These are phyloP conservation scores for Pipa parva DNA, from an alignment of 2,113 vertebrate genomes.

Conservation along the genomic window DNA sequence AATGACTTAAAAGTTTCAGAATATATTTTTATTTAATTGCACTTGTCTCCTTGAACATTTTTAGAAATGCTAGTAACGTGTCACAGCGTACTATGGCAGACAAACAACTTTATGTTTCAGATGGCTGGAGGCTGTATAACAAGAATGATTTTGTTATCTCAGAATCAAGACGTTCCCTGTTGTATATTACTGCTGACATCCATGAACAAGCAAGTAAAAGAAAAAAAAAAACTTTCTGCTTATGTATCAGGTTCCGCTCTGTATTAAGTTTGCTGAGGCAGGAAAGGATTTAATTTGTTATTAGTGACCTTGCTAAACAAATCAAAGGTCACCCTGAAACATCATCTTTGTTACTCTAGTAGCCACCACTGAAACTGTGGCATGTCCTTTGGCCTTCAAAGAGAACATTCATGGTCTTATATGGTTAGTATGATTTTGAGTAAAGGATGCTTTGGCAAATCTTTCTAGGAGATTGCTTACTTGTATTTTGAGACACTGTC, in stretches of 20 bases:
- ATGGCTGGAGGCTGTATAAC: slow-evolving; percentile 44
- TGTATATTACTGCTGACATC: slow-evolving; percentile 33
- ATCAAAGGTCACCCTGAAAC: slow-evolving; percentile 20
- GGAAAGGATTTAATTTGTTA: slow-evolving; percentile 31
- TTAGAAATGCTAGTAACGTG: no score
- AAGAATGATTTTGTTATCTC: slow-evolving; percentile 45
- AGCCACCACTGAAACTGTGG: slow-evolving; percentile 16
- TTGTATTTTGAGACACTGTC: neutral
- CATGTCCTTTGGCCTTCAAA: neutral
- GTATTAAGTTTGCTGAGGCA: slow-evolving; percentile 7
- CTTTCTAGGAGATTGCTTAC: slow-evolving; percentile 21
- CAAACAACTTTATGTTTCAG: slow-evolving; percentile 46
- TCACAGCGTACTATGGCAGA: slow-evolving; percentile 31
- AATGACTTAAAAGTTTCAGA: no score
- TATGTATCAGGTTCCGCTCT: slow-evolving; percentile 2
- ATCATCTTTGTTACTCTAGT: slow-evolving; percentile 10
- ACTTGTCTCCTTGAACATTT: no score
- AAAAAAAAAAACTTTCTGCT: slow-evolving; percentile 26
- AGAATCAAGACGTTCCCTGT: slow-evolving; percentile 44
- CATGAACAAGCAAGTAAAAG: slow-evolving; percentile 38
- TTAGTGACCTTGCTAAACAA: slow-evolving; percentile 11
- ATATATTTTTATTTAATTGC: no score
- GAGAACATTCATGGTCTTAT: neutral
- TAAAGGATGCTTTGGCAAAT: neutral
- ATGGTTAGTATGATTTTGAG: neutral